These are phyloP conservation scores for Elegia similella DNA, from an alignment of 2,888 invertebrate genomes.

Conservation along the genomic window DNA sequence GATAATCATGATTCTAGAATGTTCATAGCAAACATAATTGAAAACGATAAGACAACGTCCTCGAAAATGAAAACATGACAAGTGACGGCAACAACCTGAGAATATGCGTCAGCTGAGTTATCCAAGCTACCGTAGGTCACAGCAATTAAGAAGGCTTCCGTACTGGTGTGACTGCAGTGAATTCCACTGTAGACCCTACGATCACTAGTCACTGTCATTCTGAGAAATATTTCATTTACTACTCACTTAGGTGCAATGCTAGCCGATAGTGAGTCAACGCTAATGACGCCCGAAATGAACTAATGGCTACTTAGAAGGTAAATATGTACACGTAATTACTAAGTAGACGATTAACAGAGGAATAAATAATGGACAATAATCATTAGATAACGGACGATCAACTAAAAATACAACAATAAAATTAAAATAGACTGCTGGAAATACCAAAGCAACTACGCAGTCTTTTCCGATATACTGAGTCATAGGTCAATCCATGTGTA, in stretches of 20 bases:
- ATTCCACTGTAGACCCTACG: slow-evolving; percentile 44
- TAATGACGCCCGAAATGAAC: slow-evolving; percentile 57
- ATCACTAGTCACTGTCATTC: slow-evolving; percentile 54
- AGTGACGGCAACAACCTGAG: slow-evolving; percentile 4
- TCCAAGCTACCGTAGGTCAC: slow-evolving; percentile 17
- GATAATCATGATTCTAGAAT: not conserved
- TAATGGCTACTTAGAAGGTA: slow-evolving; percentile 50
- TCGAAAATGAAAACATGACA: slow-evolving; percentile 7
- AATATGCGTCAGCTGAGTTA: not conserved
- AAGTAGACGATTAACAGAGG: slow-evolving; percentile 36
- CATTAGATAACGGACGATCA: slow-evolving; percentile 15
- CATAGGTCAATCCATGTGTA: slow-evolving; percentile 32
- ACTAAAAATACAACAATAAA: slow-evolving; percentile 15
- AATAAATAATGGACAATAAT: slow-evolving; percentile 32
- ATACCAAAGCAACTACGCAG: slow-evolving; percentile 34
- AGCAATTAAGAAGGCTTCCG: slow-evolving; percentile 23
- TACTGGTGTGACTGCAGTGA: slow-evolving; percentile 20
- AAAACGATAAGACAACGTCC: slow-evolving; percentile 7
- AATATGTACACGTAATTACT: slow-evolving; percentile 47
- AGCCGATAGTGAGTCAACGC: slow-evolving; percentile 55
- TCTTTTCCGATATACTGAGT: slow-evolving; percentile 44
- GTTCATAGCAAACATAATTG: not conserved
- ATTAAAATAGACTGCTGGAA: not conserved
- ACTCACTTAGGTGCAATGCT: slow-evolving; percentile 46
- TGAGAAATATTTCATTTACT: slow-evolving; percentile 53